A percentile compares a stretch with the other conserved stretches of the same genome.
phyloP scores from a whole-genome alignment of 2,888 invertebrate genomes.

The Cerastis leucographa region DNA sequence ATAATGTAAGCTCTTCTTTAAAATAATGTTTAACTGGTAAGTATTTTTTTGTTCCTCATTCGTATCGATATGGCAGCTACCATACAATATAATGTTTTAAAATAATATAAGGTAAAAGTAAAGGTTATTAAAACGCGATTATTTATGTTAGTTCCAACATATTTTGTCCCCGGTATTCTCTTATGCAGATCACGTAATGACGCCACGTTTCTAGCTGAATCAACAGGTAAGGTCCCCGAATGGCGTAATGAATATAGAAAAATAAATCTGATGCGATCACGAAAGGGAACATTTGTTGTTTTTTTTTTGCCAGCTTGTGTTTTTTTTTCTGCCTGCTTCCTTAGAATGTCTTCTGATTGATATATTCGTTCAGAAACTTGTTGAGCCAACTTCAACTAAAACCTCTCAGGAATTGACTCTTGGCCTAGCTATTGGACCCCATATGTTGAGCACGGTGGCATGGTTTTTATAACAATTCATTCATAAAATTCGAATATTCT shows the following conservation, averaged over 20 bases:
- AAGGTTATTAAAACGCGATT: slow-evolving; percentile 13
- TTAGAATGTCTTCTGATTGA: not conserved
- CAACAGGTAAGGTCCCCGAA: slow-evolving; percentile 62
- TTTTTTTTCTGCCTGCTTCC: not conserved
- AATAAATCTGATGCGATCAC: slow-evolving; percentile 33
- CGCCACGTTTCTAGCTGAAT: slow-evolving; percentile 58
- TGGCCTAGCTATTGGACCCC: not conserved
- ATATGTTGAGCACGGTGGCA: not conserved
- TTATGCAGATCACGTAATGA: slow-evolving; percentile 57
- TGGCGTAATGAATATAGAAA: slow-evolving; percentile 48
- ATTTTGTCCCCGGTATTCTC: slow-evolving; percentile 23
- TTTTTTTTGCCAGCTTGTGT: not conserved
- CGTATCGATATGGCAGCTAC: not conserved
- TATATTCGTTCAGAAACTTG: not conserved
- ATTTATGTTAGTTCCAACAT: slow-evolving; percentile 36
- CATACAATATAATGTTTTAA: not conserved
- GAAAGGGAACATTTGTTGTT: not conserved
- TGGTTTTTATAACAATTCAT: not conserved
- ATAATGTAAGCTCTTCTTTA: not conserved
- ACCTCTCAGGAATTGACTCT: not conserved
- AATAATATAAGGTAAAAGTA: not conserved
- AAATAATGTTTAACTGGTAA: not conserved
- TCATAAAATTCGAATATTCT: not conserved
- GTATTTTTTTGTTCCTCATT: not conserved
- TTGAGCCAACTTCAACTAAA: not conserved